Conservation (phyloP, 2,797 vertebrate genomes). For the Dryobates pubescens region DNA sequence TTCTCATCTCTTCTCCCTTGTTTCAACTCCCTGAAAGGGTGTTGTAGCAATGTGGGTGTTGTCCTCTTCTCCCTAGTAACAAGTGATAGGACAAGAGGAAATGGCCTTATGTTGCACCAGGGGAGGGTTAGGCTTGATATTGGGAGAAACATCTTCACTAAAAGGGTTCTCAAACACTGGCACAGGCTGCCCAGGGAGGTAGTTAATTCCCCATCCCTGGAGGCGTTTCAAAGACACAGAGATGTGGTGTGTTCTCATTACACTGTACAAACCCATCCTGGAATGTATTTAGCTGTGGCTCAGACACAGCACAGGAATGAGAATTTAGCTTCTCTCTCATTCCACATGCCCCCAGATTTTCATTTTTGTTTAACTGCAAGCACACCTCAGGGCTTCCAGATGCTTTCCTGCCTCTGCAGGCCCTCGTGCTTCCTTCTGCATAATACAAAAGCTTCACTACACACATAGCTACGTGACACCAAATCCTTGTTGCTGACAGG, state of each 20-base stretch:
- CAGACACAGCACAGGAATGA: background rate
- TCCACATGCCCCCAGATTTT: constrained; percentile 13
- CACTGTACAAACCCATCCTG: background rate
- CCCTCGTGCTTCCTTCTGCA: background rate
- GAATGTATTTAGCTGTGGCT: background rate
- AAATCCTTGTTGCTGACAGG: background rate
- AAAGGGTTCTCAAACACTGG: too few species aligned
- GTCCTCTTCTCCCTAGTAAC: too few species aligned
- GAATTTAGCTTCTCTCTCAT: background rate
- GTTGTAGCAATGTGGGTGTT: too few species aligned
- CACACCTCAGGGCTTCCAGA: constrained; percentile 2
- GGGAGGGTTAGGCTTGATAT: too few species aligned
- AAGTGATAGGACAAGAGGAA: too few species aligned
- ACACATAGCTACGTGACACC: accelerated
- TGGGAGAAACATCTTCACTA: too few species aligned
- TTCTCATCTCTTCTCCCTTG: background rate
- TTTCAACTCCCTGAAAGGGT: too few species aligned
- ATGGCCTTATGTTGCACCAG: too few species aligned
- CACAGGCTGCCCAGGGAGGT: too few species aligned
- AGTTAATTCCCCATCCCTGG: too few species aligned
- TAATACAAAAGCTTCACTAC: background rate
- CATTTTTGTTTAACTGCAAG: constrained; percentile 1
- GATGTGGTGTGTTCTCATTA: background rate
- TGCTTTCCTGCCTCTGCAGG: constrained; percentile 32
- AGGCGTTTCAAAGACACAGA: too few species aligned